Conservation (phyloP, 2,888 invertebrate species). For the Synergus itoensis region DNA sequence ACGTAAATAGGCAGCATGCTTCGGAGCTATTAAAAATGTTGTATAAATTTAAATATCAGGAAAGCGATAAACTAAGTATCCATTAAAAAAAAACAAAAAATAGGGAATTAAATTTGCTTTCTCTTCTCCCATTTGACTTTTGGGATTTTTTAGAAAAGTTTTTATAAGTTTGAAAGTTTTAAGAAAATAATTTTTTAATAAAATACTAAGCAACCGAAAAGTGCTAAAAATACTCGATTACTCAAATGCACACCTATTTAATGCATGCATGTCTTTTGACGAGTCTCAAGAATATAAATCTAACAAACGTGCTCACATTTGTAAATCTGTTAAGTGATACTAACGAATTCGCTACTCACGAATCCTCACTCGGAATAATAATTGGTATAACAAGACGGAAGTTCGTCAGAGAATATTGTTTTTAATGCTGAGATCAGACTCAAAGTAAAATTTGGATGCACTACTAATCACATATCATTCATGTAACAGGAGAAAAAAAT, state of each 20-base stretch:
- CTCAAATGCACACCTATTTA: slow-evolving; percentile 24
- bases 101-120: neutral
- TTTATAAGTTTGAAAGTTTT: neutral
- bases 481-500: slow-evolving; percentile 27
- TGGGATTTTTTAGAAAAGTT: neutral
- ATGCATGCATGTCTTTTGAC: slow-evolving; percentile 1
- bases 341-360: neutral
- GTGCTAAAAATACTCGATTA: slow-evolving; percentile 4
- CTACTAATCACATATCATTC: neutral
- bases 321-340: neutral
- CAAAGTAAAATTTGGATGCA: slow-evolving; percentile 9
- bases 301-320: slow-evolving; percentile 36
- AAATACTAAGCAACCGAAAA: slow-evolving; percentile 1
- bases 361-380: neutral
- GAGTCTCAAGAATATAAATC: slow-evolving; percentile 22
- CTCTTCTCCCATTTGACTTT: neutral
- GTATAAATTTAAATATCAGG: neutral
- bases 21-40: slow-evolving; percentile 23
- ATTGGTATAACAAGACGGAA: neutral
- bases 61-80: neutral
- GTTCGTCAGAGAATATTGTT: neutral
- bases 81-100: neutral
- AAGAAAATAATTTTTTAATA: neutral
- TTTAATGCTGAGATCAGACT: slow-evolving; percentile 4
- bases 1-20: slow-evolving; percentile 42